These are phyloP conservation scores for Chrysemys picta DNA, from an alignment of 2,113 vertebrate species.

Conservation along the genomic window DNA sequence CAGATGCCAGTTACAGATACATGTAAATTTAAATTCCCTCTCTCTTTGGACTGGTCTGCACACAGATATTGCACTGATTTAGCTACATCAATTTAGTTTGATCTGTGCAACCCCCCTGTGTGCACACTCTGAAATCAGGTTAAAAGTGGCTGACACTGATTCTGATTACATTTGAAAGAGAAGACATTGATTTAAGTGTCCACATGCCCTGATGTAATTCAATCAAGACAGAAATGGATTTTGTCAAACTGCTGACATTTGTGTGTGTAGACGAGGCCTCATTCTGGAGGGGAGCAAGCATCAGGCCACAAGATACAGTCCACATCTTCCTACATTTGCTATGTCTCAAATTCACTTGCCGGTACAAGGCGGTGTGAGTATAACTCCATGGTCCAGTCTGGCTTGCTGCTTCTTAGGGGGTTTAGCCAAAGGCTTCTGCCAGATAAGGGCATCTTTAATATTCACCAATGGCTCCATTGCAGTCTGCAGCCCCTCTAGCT, in stretches of 20 bases:
- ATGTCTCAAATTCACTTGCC: background rate
- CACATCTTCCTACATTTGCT: background rate
- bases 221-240: background rate
- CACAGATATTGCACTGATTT: background rate
- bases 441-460: background rate
- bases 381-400: background rate
- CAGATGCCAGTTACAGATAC: background rate
- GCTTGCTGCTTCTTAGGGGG: background rate
- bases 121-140: background rate
- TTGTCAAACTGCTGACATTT: background rate
- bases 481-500: too few species aligned
- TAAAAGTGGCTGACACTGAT: background rate
- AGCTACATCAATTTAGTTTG: too few species aligned
- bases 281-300: background rate
- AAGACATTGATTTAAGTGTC: background rate
- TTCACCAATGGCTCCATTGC: background rate
- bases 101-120: background rate
- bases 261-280: background rate
- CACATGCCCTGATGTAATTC: background rate
- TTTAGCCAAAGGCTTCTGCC: background rate
- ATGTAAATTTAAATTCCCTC: conserved; percentile 15
- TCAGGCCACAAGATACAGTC: background rate
- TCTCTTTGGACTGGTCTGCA: background rate
- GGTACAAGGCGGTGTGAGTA: background rate
- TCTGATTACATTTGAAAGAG: background rate